Conservation (phyloP, 2,888 invertebrate species). For the Ochropacha duplaris region DNA sequence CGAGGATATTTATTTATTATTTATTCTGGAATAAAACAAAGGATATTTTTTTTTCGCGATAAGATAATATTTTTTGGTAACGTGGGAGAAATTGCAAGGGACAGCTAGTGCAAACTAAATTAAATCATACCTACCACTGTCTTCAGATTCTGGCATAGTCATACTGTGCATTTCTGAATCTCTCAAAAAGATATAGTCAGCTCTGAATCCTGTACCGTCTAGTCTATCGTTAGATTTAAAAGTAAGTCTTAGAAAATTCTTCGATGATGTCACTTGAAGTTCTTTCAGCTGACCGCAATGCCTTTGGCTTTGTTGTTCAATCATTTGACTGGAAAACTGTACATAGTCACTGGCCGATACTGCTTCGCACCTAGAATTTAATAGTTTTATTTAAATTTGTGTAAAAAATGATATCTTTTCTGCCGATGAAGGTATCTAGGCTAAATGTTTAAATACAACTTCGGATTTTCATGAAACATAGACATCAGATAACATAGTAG, state of each 20-base stretch:
- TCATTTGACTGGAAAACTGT: conserved; percentile 96
- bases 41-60: no score
- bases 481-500: no score
- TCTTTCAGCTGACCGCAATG: conserved; percentile 93
- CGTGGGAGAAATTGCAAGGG: no score
- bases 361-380: conserved; percentile 90
- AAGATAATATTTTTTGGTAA: no score
- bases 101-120: no score
- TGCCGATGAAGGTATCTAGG: no score
- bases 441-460: no score
- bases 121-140: conserved; percentile 43
- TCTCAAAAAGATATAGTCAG: conserved; percentile 92
- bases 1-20: no score
- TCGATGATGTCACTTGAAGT: conserved; percentile 91
- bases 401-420: no score
- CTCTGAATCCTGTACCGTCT: conserved; percentile 96
- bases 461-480: no score
- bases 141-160: conserved; percentile 55
- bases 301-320: conserved; percentile 90
- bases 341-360: conserved; percentile 97
- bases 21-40: no score
- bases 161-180: conserved; percentile 84
- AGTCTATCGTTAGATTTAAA: conserved; percentile 97
- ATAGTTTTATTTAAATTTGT: no score
- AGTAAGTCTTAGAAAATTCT: conserved; percentile 95